phyloP scores from a whole-genome alignment of 2,113 vertebrate species.

The Columba janthina region DNA sequence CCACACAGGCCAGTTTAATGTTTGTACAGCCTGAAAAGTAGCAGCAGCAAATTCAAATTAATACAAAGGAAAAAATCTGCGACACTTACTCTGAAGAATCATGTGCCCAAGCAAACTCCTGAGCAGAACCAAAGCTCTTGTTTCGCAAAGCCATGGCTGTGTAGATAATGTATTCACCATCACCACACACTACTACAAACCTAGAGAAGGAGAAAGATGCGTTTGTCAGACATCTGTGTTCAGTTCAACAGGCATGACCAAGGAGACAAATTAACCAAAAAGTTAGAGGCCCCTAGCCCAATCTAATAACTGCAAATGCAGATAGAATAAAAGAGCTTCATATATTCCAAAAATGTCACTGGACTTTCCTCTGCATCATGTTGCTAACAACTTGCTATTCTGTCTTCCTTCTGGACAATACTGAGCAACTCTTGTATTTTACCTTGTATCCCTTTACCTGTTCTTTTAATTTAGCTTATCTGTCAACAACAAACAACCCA shows the following conservation, averaged over 20 bases:
- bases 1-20: not conserved
- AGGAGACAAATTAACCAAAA: not conserved
- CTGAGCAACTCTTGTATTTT: not conserved
- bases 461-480: not conserved
- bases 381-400: not conserved
- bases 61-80: not conserved
- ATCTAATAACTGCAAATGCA: not conserved
- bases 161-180: slow-evolving; percentile 99
- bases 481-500: not conserved
- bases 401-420: not conserved
- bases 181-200: slow-evolving; percentile 97
- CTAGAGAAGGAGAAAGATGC: slow-evolving; percentile 37
- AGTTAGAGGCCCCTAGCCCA: not conserved
- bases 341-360: not conserved
- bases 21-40: not conserved
- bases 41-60: not conserved
- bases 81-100: slow-evolving; percentile 97
- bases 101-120: slow-evolving; percentile 98
- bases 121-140: slow-evolving; percentile 98
- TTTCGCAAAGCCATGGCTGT: slow-evolving; percentile 98
- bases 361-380: not conserved
- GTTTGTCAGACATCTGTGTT: not conserved
- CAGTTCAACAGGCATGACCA: not conserved
- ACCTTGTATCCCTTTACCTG: not conserved
- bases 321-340: not conserved